Conservation (phyloP, 2,888 invertebrate genomes). For the Drosophila kambysellisi region DNA sequence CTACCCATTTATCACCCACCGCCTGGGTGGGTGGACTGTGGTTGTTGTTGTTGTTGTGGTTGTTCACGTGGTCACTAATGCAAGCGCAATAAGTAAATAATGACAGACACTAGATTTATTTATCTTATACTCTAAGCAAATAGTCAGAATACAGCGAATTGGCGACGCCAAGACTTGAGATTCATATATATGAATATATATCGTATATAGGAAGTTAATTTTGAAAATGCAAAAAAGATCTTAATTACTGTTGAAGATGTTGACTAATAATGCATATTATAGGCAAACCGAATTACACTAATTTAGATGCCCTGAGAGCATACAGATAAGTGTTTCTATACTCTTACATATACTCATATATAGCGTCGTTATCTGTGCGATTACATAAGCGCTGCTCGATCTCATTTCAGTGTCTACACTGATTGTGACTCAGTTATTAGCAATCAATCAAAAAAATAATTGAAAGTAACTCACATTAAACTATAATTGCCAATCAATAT, state of each 20-base stretch:
- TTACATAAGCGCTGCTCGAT: constrained; percentile 12
- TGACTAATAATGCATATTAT: neutral
- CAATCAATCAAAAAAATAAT: neutral
- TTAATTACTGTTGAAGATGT: neutral
- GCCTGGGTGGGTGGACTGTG: constrained; percentile 12
- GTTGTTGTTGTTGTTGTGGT: constrained; percentile 15
- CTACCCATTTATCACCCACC: constrained; percentile 52
- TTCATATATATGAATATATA: constrained; percentile 9
- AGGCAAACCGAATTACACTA: neutral
- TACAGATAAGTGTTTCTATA: constrained; percentile 5
- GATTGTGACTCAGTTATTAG: neutral
- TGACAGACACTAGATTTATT: constrained; percentile 61
- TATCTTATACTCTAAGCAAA: constrained; percentile 25
- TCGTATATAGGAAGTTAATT: constrained; percentile 15
- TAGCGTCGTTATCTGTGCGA: constrained; percentile 16
- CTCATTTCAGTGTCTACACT: constrained; percentile 2
- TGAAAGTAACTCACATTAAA: neutral
- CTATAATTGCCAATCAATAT: neutral
- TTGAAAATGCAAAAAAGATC: constrained; percentile 17
- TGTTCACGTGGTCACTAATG: constrained; percentile 66
- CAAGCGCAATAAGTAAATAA: constrained; percentile 65
- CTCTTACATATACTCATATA: constrained; percentile 7
- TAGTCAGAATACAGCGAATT: constrained; percentile 13
- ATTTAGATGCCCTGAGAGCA: constrained; percentile 7
- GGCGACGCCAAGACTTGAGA: constrained; percentile 26